These are phyloP conservation scores for Echinarachnius parma DNA, from an alignment of 53 echinoderm and acorn worm species.

Conservation along the genomic window DNA sequence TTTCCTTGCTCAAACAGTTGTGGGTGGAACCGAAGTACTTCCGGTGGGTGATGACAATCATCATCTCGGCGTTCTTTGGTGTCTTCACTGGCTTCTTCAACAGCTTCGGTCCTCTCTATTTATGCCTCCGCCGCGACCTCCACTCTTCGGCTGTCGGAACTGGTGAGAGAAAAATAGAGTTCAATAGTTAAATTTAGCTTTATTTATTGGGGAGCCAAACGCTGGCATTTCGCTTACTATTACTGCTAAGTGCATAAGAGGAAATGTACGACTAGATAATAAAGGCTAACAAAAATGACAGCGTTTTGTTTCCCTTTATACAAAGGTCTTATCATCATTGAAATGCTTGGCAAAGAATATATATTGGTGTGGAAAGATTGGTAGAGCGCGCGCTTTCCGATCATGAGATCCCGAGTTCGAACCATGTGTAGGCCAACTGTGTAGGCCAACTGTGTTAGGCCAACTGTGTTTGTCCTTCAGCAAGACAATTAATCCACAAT, in stretches of 20 bases:
- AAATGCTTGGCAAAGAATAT: too few relatives aligned
- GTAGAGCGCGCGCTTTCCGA: too few relatives aligned
- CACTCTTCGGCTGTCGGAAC: slow-evolving; percentile 28
- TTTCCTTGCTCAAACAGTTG: neutral
- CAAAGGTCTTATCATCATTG: too few relatives aligned
- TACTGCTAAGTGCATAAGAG: too few relatives aligned
- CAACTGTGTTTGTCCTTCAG: too few relatives aligned
- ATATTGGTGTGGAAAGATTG: too few relatives aligned
- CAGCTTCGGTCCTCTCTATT: slow-evolving; percentile 22
- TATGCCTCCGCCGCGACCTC: slow-evolving; percentile 12
- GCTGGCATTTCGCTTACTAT: too few relatives aligned
- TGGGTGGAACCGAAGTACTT: slow-evolving; percentile 30
- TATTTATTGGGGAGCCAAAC: too few relatives aligned
- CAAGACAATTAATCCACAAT: too few relatives aligned
- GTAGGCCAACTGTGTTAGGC: too few relatives aligned
- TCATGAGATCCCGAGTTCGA: too few relatives aligned
- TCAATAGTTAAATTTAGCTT: neutral
- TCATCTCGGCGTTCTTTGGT: slow-evolving; percentile 5
- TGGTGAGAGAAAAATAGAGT: neutral
- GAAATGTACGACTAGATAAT: neutral
- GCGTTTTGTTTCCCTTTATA: neutral
- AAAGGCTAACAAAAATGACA: neutral
- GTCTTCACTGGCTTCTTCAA: slow-evolving; percentile 7
- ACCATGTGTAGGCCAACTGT: too few relatives aligned
- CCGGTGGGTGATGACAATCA: slow-evolving; percentile 33